A percentile compares a stretch with the other conserved stretches of the same genome.
Conservation (phyloP, 2,888 invertebrate species). For the Lithophane ornitopus region DNA sequence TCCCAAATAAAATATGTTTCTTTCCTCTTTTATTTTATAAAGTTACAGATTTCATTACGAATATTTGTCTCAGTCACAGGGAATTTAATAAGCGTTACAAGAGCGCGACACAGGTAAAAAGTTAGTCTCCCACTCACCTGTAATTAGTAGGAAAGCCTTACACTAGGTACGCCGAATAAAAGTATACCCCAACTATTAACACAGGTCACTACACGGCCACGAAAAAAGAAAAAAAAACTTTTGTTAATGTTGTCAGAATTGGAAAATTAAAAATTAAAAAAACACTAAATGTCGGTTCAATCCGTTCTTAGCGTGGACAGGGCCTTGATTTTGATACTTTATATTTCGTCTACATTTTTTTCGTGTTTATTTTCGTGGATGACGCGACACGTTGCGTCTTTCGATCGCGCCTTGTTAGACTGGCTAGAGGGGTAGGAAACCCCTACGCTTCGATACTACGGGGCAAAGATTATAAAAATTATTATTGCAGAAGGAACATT, state of each 20-base stretch:
- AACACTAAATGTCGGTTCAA: constrained; percentile 33
- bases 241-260: constrained; percentile 28
- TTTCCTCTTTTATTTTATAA: neutral
- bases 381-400: constrained; percentile 67
- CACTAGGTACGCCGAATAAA: constrained; percentile 63
- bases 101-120: constrained; percentile 5
- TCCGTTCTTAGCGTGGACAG: constrained; percentile 48
- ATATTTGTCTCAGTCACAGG: constrained; percentile 9
- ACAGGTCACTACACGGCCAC: constrained; percentile 74
- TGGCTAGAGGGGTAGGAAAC: constrained; percentile 82
- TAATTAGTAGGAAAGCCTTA: constrained; percentile 65
- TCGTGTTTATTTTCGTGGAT: constrained; percentile 78
- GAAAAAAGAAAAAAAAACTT: constrained; percentile 64
- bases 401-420: constrained; percentile 76
- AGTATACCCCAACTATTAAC: constrained; percentile 59
- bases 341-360: constrained; percentile 78
- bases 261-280: constrained; percentile 46
- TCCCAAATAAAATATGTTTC: no score
- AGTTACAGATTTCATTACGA: constrained; percentile 8
- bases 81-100: constrained; percentile 32
- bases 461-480: constrained; percentile 74
- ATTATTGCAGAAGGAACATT: constrained; percentile 49
- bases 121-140: constrained; percentile 70
- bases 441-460: constrained; percentile 86
- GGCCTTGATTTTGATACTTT: constrained; percentile 56